Base-by-base conservation (phyloP, 2,888 invertebrate genomes). In the Agrochola lychnidis region DNA sequence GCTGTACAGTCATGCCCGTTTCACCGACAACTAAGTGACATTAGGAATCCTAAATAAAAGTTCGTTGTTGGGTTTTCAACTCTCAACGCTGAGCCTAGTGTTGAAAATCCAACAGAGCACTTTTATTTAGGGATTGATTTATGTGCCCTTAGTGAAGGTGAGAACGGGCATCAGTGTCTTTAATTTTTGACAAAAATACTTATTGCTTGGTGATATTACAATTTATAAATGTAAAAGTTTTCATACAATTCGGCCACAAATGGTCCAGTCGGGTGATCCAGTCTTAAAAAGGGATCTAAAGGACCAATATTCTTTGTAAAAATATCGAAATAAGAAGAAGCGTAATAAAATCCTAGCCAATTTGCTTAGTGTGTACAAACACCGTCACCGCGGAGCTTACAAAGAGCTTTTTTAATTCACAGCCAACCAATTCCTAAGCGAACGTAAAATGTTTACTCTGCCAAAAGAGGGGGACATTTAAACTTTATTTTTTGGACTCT, bases 361-460 rank as follows among this genome's bases (percentile, higher is more conserved):
- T 30, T 53, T 69, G 22, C 70, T 14, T 74, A 81, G 67, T 89
- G 68, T 90, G 92, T 89, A 92, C 92, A 64, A 57, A 14, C 87
- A 89, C 87, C 80, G 81, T 79, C 74, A 79, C 80, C 73, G 79
- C 78, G 76, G 64, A 83, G 77, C 85, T 84, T 89, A 89, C 89
- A 92, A 91, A 92, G 89, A 89, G 86, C 86, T 90, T 91, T 92
- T 92, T 93, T 93, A 91, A 93, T 92, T 93, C 93, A 88, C 90
- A 89, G 89, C 89, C 90, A 89, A 89, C 90, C 89, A 91, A 92
- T 92, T 92, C 90, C 91, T 90, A 92, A 94, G 91, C 90, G 92
- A 91, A 93, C 94, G 94, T 96, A 94, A 95, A 96, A 96, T 96
- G 96, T 96, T 96, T 96, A 96, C 94, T 94, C 90, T 92, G 87